Base-by-base conservation (phyloP, 2,888 invertebrate genomes). In the Andrena praecox region DNA sequence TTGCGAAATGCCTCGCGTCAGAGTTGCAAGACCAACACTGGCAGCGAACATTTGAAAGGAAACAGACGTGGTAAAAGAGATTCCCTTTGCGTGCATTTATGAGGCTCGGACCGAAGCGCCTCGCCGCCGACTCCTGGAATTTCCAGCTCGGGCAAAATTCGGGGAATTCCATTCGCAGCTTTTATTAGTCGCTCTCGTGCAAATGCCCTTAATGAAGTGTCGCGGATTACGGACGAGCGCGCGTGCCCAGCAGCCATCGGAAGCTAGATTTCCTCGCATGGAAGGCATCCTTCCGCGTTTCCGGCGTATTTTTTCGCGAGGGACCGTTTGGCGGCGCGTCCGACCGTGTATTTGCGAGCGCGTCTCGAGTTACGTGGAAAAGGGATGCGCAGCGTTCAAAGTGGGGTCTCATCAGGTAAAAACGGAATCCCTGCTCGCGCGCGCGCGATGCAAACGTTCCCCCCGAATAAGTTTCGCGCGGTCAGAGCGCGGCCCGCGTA, bases 401-500 rank as follows among this genome's bases (percentile, higher is more conserved):
- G 66, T 16, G 33, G 20, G 12, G 24, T 67, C n/a, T 59, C 67
- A 10, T 42, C 48, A 0, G 1, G 33, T 42, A 59, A 77, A 77
- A 77, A 70, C 16, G 33, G 56, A 70, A 70, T 10, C 27, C 52
- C 4, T 20, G 69, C 31, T 12, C 0, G 16, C 1, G 20, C 1
- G 20, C 0, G 5, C 7, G 8, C 62, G 1, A 27, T 42, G 10
- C 12, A 7, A 4, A 27, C 31, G 66, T 60, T 8, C n/a, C 42
- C n/a, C 5, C 31, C 33, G 33, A 60, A 60, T 60, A 72, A 72
- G 72, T 77, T 35, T 31, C 31, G 31, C n/a, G 8, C 48, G 35
- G 35, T 60, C 62, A 31, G 52, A 72, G 29, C 24, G 35, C 67
- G n/a, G 42, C 27, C 16, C 60, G 6, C 6, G 64, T 67, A 73